Conservation (phyloP, 2,797 vertebrate genomes). For the Denticeps clupeoides region DNA sequence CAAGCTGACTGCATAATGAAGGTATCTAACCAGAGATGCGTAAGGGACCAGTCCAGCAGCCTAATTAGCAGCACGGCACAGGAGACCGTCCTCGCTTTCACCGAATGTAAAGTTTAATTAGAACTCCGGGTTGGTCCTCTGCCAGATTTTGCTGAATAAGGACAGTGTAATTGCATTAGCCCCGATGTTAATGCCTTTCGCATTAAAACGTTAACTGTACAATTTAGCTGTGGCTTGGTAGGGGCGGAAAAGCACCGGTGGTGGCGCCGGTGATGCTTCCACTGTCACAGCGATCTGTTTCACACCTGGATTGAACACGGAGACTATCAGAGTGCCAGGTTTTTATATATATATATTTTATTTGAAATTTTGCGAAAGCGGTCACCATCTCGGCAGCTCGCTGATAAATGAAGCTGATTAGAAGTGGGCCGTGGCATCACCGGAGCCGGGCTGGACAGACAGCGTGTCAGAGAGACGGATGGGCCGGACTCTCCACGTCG, state of each 20-base stretch:
- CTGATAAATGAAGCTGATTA: constrained; percentile 33
- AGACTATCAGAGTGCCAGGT: too few relatives aligned
- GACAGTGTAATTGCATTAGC: constrained; percentile 57
- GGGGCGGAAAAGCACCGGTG: background rate
- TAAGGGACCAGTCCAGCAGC: constrained; percentile 41
- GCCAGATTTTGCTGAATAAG: constrained; percentile 56
- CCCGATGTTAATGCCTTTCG: constrained; percentile 56
- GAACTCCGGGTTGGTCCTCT: constrained; percentile 56
- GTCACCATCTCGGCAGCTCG: constrained; percentile 11
- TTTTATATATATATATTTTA: background rate
- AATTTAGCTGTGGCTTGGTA: constrained; percentile 44
- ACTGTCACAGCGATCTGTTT: too few relatives aligned
- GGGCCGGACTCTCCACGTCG: constrained; percentile 52
- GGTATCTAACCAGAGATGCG: constrained; percentile 43
- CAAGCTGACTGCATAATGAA: constrained; percentile 54
- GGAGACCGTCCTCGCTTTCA: constrained; percentile 40
- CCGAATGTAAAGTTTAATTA: constrained; percentile 65
- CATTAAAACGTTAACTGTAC: constrained; percentile 67
- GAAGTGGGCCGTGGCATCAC: constrained; percentile 38
- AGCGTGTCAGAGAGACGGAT: constrained; percentile 61
- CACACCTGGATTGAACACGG: too few relatives aligned
- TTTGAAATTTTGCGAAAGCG: constrained; percentile 13
- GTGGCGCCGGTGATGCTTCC: background rate
- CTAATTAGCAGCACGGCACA: constrained; percentile 58
- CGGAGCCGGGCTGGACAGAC: constrained; percentile 41